A percentile compares a stretch with the other conserved stretches of the same genome.
phyloP scores from a whole-genome alignment of 2,113 vertebrate species.

The Labeo catla region DNA sequence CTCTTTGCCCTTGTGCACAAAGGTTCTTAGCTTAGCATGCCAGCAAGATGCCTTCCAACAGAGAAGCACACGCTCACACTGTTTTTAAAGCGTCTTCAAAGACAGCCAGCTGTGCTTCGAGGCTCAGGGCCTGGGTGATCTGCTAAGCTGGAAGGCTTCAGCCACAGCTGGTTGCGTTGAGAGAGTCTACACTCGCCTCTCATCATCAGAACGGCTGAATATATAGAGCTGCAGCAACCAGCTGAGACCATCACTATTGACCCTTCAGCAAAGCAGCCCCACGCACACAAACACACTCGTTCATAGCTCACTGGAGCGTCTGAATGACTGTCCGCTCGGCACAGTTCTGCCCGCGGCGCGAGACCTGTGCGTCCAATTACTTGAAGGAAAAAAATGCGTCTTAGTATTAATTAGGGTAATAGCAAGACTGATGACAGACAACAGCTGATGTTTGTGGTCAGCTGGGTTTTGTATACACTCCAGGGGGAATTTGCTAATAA shows the following conservation, averaged over 20 bases:
- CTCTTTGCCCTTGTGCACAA: slow-evolving; percentile 28
- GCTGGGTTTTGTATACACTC: not conserved
- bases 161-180: slow-evolving; percentile 30
- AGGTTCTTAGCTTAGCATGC: slow-evolving; percentile 17
- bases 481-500: not conserved
- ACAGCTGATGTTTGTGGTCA: not conserved
- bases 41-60: slow-evolving; percentile 5
- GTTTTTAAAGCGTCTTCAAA: slow-evolving; percentile 43
- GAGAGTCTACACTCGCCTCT: slow-evolving; percentile 8
- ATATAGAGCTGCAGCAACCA: slow-evolving; percentile 33
- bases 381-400: not conserved
- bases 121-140: slow-evolving; percentile 4
- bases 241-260: slow-evolving; percentile 34
- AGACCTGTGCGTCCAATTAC: slow-evolving; percentile 26
- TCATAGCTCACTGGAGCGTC: slow-evolving; percentile 32
- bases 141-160: slow-evolving; percentile 19
- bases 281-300: slow-evolving; percentile 3
- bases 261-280: slow-evolving; percentile 25
- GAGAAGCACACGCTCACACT: slow-evolving; percentile 8
- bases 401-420: not conserved
- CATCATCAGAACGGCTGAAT: slow-evolving; percentile 23
- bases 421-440: not conserved
- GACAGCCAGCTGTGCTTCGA: slow-evolving; percentile 4
- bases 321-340: not conserved
- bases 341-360: not conserved